These are phyloP conservation scores for Pedionomus torquatus DNA, from an alignment of 2,113 vertebrate genomes.

Conservation along the genomic window DNA sequence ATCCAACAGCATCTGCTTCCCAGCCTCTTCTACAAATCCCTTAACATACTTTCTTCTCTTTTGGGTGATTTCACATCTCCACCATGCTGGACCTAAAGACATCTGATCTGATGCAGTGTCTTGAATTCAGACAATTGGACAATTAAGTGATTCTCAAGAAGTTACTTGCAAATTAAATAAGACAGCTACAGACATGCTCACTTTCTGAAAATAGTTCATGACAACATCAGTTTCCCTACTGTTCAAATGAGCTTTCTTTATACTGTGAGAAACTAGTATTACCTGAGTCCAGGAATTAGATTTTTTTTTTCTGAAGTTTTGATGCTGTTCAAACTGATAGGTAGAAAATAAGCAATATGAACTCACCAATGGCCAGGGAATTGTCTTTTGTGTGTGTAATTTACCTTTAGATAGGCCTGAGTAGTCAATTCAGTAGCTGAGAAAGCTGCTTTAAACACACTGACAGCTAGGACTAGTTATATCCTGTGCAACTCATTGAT, in stretches of 20 bases:
- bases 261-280: neutral
- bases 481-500: neutral
- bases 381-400: neutral
- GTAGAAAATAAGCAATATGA: neutral
- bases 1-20: neutral
- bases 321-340: neutral
- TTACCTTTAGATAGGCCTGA: neutral
- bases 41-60: neutral
- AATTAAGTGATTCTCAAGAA: neutral
- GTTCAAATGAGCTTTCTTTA: neutral
- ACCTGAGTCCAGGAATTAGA: neutral
- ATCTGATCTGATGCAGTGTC: fast-evolving
- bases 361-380: neutral
- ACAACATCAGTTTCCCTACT: neutral
- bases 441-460: neutral
- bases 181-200: neutral
- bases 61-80: neutral
- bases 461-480: neutral
- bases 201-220: neutral
- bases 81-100: neutral
- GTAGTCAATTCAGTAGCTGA: neutral
- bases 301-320: neutral
- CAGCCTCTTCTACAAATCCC: neutral
- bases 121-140: neutral
- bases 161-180: neutral